Evolutionary conservation across 1,140 invertebrate species (phyloP).

Genomic region (Carposina sasakii): DNA sequence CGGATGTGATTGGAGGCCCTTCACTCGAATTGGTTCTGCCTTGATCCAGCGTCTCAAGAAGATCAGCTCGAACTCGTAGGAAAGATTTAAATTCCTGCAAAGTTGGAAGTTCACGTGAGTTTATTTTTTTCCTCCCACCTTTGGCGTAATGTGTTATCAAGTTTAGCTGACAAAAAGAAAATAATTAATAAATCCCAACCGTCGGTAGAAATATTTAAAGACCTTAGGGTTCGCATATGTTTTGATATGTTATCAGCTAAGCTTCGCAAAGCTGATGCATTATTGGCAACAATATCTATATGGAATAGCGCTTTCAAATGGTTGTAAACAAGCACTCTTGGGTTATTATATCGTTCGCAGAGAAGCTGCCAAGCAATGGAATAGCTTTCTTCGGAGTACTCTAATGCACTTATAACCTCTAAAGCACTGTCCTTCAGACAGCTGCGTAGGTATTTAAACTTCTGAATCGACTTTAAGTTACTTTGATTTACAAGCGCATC

Average conservation of each 20-base stretch:
- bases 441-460: conserved; percentile 1
- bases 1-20: background rate
- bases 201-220: background rate
- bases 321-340: background rate
- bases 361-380: background rate
- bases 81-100: conserved; percentile 1
- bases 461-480: background rate
- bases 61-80: background rate
- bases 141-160: background rate
- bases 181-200: background rate
- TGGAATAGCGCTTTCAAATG: background rate
- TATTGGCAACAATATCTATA: background rate
- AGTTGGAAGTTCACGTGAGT: conserved; percentile 1
- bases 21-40: background rate
- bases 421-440: background rate
- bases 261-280: background rate
- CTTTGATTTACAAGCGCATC: background rate
- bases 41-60: background rate
- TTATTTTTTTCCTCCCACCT: conserved; percentile 1
- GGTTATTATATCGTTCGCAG: background rate
- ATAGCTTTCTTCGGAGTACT: background rate
- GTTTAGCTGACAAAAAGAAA: background rate
- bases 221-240: background rate
- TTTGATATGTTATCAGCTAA: conserved; percentile 3
- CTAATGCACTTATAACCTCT: background rate